Base-by-base conservation (phyloP, 2,797 vertebrate genomes). In the Nyctibius grandis region DNA sequence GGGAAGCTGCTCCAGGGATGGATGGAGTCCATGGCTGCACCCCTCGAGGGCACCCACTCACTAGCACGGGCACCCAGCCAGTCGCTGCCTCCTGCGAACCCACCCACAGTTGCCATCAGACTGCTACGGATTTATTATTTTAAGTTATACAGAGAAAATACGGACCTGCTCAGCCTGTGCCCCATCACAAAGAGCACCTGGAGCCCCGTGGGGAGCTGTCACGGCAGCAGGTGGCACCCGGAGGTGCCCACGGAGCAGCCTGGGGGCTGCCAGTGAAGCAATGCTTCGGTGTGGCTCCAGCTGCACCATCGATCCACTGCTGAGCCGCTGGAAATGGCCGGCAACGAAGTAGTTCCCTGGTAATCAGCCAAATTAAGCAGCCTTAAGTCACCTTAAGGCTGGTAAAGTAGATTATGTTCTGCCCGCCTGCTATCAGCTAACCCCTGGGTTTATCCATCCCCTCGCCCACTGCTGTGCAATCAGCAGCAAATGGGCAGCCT, bases 331-430 rank as follows among this genome's bases (percentile, higher is more conserved):
- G 45, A 11, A 88, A 47, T 1, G 2, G 68, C 34, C 5, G 0
- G 69, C 67, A 31, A 59, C 17, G 0, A 22, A 89, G 63, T 5
- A 4, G 36, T 31, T 92, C 86, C 78, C 83, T 57, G 74, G 15
- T 59, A 78, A 90, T 85, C 78, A 88, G 89, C 65, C 85, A 75
- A 91, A 94, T 86, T 29, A 84, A 85, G 83, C 93, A 90, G 74
- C 88, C 64, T 51, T 22, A 70, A 96, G 51, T 38, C 85, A 79
- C 53, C 6, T n/a, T n/a, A n/a, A n/a, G 15, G 34, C 76, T 93
- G 87, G 50, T 40, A 11, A 68, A 91, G 70, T 5, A 25, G 93
- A 86, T 95, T 47, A 78, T 10, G 47, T 53, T 75, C 78, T 51
- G 28, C 76, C 80, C 75, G 81, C 54, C 74, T 50, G 59, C 74